phyloP scores from a whole-genome alignment of 1,140 invertebrate genomes.

The Chironomus tepperi region DNA sequence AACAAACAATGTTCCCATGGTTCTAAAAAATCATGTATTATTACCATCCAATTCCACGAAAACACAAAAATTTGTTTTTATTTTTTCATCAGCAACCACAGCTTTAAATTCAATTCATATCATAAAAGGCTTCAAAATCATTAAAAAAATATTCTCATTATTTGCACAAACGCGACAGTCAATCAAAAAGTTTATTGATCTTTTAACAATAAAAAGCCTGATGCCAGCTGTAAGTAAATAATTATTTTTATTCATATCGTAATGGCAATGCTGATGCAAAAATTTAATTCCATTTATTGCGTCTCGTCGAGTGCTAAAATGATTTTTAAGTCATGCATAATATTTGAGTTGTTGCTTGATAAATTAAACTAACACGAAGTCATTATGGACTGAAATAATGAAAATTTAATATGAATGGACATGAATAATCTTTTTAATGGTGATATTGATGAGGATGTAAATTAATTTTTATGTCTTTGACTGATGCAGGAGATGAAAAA shows the following conservation, averaged over 20 bases:
- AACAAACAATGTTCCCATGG: too few species aligned
- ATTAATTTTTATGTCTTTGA: too few species aligned
- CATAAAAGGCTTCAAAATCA: neutral
- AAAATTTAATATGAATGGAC: too few species aligned
- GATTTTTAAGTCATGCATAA: neutral
- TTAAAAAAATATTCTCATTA: neutral
- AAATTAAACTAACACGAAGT: too few species aligned
- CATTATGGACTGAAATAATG: too few species aligned
- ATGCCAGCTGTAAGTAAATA: too few species aligned
- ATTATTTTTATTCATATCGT: neutral
- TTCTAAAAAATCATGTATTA: too few species aligned
- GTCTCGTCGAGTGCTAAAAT: neutral
- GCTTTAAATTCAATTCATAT: neutral
- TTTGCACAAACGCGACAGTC: neutral
- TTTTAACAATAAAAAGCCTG: too few species aligned
- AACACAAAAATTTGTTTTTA: neutral
- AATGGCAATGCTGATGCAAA: neutral
- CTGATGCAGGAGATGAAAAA: too few species aligned
- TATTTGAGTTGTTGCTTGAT: neutral
- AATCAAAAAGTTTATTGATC: neutral
- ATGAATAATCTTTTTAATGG: too few species aligned
- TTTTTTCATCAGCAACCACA: neutral
- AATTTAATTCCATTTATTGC: neutral
- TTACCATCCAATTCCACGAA: too few species aligned
- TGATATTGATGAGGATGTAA: too few species aligned